These are phyloP conservation scores for Belgica antarctica DNA, from an alignment of 2,888 invertebrate species.

Conservation along the genomic window DNA sequence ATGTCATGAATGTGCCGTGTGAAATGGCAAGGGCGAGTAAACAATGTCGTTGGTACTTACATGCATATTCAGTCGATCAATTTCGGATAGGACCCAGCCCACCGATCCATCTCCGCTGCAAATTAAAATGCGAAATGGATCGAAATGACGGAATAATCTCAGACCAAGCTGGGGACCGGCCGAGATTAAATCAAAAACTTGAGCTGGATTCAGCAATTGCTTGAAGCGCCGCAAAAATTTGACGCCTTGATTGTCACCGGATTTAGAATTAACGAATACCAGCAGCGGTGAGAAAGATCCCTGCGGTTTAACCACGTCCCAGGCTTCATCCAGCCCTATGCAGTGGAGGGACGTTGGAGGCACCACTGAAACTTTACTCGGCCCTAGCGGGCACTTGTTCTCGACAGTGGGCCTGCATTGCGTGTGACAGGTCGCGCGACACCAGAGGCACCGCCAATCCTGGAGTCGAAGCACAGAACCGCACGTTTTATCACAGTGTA, in stretches of 20 bases:
- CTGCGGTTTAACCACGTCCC: slow-evolving; percentile 77
- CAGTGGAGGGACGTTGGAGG: slow-evolving; percentile 91
- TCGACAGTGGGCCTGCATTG: slow-evolving; percentile 79
- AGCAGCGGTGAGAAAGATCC: slow-evolving; percentile 69
- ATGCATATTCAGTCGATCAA: slow-evolving; percentile 92
- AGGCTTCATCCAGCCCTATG: slow-evolving; percentile 84
- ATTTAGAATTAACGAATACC: slow-evolving; percentile 97
- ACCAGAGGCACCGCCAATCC: slow-evolving; percentile 98
- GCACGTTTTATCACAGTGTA: slow-evolving; percentile 92
- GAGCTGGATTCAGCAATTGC: slow-evolving; percentile 93
- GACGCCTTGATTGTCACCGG: slow-evolving; percentile 96
- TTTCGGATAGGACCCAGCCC: slow-evolving; percentile 96
- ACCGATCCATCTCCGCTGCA: slow-evolving; percentile 98
- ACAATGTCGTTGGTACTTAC: slow-evolving; percentile 67
- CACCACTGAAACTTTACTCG: slow-evolving; percentile 86
- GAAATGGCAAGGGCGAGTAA: not conserved
- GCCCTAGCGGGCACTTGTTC: slow-evolving; percentile 81
- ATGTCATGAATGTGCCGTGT: too few species aligned
- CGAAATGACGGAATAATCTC: slow-evolving; percentile 88
- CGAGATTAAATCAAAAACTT: slow-evolving; percentile 94
- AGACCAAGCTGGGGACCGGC: slow-evolving; percentile 80
- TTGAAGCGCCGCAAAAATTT: slow-evolving; percentile 93
- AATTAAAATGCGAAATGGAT: slow-evolving; percentile 91
- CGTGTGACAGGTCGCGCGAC: slow-evolving; percentile 87
- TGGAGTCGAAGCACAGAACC: slow-evolving; percentile 92